phyloP scores from a whole-genome alignment of 2,113 vertebrate genomes.

The Mastomys coucha region DNA sequence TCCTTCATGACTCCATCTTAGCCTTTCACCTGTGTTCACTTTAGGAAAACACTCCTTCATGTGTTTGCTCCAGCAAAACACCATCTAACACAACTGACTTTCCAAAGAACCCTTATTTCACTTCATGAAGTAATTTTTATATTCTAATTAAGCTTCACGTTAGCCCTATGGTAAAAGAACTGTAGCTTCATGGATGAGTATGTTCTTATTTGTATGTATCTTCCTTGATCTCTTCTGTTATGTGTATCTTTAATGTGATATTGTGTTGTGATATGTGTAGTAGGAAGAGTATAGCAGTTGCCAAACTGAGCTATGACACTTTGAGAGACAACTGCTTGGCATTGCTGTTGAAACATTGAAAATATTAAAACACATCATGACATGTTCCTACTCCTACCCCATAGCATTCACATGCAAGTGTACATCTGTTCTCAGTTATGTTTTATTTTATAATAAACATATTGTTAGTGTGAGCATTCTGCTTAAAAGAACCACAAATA shows the following conservation, averaged over 20 bases:
- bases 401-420: not conserved
- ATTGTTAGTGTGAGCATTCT: not conserved
- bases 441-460: conserved; percentile 24
- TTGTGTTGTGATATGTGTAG: not conserved
- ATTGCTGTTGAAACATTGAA: not conserved
- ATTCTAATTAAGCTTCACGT: not conserved
- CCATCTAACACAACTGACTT: too few relatives aligned
- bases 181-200: not conserved
- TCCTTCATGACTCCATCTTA: too few relatives aligned
- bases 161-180: not conserved
- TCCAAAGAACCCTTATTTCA: too few relatives aligned
- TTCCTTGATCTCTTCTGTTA: conserved; percentile 42
- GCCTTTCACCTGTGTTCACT: too few relatives aligned
- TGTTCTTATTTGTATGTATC: not conserved
- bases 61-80: too few relatives aligned
- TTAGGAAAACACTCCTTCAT: too few relatives aligned
- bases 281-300: not conserved
- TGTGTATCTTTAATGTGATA: not conserved
- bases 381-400: not conserved
- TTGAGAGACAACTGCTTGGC: not conserved
- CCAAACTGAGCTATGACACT: not conserved
- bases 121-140: not conserved
- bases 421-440: not conserved
- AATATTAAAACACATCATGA: not conserved
- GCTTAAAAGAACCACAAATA: conserved; percentile 19